These are phyloP conservation scores for Cercopithecus mona DNA, from an alignment of 2,113 vertebrate genomes.

Conservation along the genomic window DNA sequence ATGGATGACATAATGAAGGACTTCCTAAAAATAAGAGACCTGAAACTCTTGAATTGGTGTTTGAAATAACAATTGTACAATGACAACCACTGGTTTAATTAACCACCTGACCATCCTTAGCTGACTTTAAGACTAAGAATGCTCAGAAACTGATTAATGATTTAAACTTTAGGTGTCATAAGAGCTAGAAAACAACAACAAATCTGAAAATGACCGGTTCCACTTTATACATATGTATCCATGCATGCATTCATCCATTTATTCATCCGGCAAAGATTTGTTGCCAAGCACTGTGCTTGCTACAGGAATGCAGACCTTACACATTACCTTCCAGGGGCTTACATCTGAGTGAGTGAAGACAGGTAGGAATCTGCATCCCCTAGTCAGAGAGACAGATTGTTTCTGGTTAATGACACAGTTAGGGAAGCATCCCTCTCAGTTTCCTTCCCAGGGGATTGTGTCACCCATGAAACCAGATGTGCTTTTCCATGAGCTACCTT, in stretches of 20 bases:
- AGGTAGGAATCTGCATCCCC: neutral
- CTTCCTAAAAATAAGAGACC: conserved; percentile 38
- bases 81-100: conserved; percentile 21
- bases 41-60: neutral
- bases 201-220: conserved; percentile 2
- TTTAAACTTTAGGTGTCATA: neutral
- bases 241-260: neutral
- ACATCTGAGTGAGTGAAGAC: neutral
- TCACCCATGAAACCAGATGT: neutral
- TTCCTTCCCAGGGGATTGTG: neutral
- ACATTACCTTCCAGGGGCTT: neutral
- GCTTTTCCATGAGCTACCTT: conserved; percentile 30
- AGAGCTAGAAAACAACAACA: conserved; percentile 31
- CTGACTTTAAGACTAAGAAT: conserved; percentile 26
- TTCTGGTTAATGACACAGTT: neutral
- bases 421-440: neutral
- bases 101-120: neutral
- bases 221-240: neutral
- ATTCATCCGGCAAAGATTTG: neutral
- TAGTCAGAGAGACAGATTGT: neutral
- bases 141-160: conserved; percentile 9
- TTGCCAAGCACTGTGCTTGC: neutral
- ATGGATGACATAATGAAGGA: neutral
- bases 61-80: conserved; percentile 51
- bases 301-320: neutral